Conservation (phyloP, 2,888 invertebrate genomes). For the Schrankia costaestrigalis region DNA sequence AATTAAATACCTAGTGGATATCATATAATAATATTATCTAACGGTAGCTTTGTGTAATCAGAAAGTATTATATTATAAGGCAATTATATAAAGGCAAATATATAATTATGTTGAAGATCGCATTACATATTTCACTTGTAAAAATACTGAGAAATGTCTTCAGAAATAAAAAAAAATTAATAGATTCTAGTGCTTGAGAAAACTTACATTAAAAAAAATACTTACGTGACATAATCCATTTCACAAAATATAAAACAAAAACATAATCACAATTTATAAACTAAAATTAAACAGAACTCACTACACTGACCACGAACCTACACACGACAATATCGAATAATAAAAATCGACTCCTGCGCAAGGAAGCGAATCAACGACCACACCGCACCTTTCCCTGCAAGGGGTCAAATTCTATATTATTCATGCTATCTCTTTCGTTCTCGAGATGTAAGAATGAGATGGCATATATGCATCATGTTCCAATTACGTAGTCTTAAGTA, state of each 20-base stretch:
- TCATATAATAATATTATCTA: no score
- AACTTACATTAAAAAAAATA: no score
- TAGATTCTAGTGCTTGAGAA: no score
- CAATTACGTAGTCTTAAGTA: slow-evolving; percentile 19
- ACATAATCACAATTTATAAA: slow-evolving; percentile 3
- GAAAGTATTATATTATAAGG: no score
- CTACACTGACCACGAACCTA: slow-evolving; percentile 21
- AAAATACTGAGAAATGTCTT: no score
- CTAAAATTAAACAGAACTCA: slow-evolving; percentile 8
- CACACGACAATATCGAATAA: slow-evolving; percentile 11
- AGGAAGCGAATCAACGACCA: slow-evolving; percentile 35
- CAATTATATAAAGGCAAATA: no score
- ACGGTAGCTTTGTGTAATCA: no score
- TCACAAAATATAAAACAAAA: slow-evolving; percentile 1
- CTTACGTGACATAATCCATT: slow-evolving; percentile 2
- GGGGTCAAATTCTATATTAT: slow-evolving; percentile 28
- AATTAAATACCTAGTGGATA: no score
- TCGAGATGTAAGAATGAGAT: slow-evolving; percentile 8
- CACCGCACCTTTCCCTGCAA: slow-evolving; percentile 32
- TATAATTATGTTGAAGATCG: no score
- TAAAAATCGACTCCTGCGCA: slow-evolving; percentile 34
- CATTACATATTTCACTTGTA: no score
- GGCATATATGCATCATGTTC: slow-evolving; percentile 11
- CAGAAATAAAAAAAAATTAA: no score
- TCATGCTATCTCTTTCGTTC: slow-evolving; percentile 9